These are phyloP conservation scores for Apoda limacodes DNA, from an alignment of 2,888 invertebrate species.

Conservation along the genomic window DNA sequence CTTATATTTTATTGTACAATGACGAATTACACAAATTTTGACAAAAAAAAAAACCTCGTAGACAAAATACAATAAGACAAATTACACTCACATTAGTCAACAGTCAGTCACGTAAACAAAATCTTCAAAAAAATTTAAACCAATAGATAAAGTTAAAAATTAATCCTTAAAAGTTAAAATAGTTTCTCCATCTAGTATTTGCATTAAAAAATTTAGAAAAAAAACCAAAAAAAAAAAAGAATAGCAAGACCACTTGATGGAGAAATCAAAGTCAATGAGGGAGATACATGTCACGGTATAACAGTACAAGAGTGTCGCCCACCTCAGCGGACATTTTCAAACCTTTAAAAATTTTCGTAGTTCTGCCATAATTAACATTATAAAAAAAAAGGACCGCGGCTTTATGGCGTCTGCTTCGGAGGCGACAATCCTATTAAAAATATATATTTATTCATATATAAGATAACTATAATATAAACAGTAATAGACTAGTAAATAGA, in stretches of 20 bases:
- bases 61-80: too few relatives aligned
- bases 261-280: conserved; percentile 27
- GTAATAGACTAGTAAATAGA: too few relatives aligned
- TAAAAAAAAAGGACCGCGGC: conserved; percentile 51
- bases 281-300: conserved; percentile 7
- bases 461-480: not conserved
- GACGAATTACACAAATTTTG: too few relatives aligned
- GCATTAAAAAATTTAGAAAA: conserved; percentile 36
- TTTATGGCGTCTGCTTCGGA: conserved; percentile 56
- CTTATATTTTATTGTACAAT: too few relatives aligned
- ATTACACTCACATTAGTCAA: too few relatives aligned
- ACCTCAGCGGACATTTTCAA: conserved; percentile 63
- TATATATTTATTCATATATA: too few relatives aligned
- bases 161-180: conserved; percentile 10
- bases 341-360: conserved; percentile 56
- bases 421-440: conserved; percentile 38
- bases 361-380: conserved; percentile 62
- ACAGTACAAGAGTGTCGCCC: conserved; percentile 2
- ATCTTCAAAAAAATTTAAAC: not conserved
- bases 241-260: conserved; percentile 42
- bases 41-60: too few relatives aligned
- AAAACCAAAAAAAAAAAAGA: conserved; percentile 24
- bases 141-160: conserved; percentile 6
- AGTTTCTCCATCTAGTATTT: conserved; percentile 42
- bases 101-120: not conserved